Percentiles rank a stretch among this genome's conserved stretches.
phyloP scores from a whole-genome alignment of 2,113 vertebrate species.

The Falcunculus frontatus region DNA sequence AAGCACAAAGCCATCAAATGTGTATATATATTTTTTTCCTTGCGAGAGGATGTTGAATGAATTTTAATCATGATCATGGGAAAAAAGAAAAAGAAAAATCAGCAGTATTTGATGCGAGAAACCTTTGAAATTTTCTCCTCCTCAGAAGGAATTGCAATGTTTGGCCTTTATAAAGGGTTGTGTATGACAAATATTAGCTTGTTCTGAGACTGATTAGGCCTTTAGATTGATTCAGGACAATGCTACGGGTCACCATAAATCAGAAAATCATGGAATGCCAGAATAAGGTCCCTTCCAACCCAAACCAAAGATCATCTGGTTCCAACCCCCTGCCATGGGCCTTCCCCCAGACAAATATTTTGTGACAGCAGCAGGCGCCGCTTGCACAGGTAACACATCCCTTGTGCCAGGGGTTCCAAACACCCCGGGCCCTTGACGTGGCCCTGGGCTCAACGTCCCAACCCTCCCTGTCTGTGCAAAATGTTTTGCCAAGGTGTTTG shows the following conservation, averaged over 20 bases:
- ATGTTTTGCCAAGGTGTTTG: fast-evolving
- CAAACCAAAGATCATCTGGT: background rate
- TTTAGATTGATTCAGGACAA: background rate
- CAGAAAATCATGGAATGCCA: background rate
- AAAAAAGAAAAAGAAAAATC: conserved; percentile 8
- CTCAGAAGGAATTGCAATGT: background rate
- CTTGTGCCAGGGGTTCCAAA: background rate
- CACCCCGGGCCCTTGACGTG: fast-evolving
- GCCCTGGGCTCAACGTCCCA: background rate
- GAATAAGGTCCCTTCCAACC: no score
- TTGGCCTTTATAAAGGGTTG: background rate
- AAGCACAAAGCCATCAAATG: conserved; percentile 62
- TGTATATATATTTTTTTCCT: conserved; percentile 19
- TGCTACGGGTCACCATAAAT: background rate
- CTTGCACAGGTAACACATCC: fast-evolving
- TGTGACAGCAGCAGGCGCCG: background rate
- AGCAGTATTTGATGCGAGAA: conserved; percentile 44
- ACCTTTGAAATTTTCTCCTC: conserved; percentile 49
- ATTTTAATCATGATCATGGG: conserved; percentile 50
- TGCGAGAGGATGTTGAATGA: conserved; percentile 34
- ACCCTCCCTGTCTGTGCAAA: background rate
- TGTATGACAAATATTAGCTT: conserved; percentile 22
- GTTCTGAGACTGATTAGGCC: background rate
- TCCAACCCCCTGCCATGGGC: background rate
- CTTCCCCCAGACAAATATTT: background rate